Percentiles rank a stretch among this genome's conserved stretches.
These are phyloP conservation scores for Bubo scandiacus DNA, from an alignment of 2,113 vertebrate species.

Conservation along the genomic window DNA sequence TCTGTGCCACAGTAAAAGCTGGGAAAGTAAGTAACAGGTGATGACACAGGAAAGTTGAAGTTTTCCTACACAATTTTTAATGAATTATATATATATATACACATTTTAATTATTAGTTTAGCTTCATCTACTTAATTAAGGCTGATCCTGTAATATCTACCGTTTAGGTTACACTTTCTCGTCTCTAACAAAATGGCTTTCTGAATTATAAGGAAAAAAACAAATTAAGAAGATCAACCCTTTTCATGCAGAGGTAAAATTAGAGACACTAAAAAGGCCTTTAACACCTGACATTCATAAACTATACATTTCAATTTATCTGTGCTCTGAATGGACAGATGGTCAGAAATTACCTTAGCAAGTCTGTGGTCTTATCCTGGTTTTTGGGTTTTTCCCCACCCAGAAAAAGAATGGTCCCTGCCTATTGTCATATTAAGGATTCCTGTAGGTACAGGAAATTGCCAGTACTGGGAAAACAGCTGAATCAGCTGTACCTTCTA, in stretches of 20 bases:
- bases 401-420: neutral
- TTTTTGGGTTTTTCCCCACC: rapidly evolving
- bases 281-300: neutral
- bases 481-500: neutral
- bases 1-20: neutral
- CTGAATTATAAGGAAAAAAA: neutral
- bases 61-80: neutral
- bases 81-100: too few species aligned
- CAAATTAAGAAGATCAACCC: neutral
- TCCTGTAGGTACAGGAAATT: neutral
- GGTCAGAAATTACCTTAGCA: neutral
- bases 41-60: neutral
- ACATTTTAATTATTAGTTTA: neutral
- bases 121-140: neutral
- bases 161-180: neutral
- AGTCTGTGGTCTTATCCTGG: neutral
- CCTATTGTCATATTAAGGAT: neutral
- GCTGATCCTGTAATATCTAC: neutral
- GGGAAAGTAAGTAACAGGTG: neutral
- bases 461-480: neutral
- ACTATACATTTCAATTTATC: neutral
- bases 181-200: neutral
- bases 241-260: neutral
- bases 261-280: neutral
- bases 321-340: neutral